Percentiles rank a stretch among this genome's conserved stretches.
phyloP scores from a whole-genome alignment of 1,140 invertebrate genomes.

The Holcopasites calliopsidis region DNA sequence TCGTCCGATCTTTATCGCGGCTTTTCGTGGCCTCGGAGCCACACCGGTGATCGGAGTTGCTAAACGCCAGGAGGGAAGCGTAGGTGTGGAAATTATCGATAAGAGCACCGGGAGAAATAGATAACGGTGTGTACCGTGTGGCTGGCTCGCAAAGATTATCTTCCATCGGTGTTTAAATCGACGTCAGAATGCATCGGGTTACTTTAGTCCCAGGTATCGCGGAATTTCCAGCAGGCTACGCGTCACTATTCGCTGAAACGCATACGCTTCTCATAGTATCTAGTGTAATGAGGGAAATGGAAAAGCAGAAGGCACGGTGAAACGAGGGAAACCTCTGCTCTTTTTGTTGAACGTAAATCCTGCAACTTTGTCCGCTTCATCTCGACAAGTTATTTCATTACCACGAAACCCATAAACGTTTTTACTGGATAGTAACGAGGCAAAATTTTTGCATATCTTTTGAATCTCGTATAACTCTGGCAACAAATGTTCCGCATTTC shows the following conservation, averaged over 20 bases:
- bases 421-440: no score
- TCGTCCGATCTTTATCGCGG: conserved; percentile 7
- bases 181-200: not conserved
- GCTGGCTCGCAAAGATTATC: conserved; percentile 32
- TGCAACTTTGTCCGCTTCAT: no score
- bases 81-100: conserved; percentile 39
- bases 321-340: no score
- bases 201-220: not conserved
- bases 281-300: no score
- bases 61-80: conserved; percentile 20
- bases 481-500: no score
- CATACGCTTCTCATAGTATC: no score
- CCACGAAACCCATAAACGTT: no score
- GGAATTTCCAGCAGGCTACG: conserved; percentile 8
- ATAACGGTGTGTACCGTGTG: conserved; percentile 12
- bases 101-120: conserved; percentile 35
- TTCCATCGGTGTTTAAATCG: conserved; percentile 14
- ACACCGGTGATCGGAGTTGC: conserved; percentile 24
- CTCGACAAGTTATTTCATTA: no score
- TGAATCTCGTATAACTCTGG: no score
- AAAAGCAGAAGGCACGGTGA: no score
- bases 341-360: no score
- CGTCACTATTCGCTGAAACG: not conserved
- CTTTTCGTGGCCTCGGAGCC: not conserved
- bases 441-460: no score